phyloP scores from a whole-genome alignment of 2,113 vertebrate species.

The Malurus alboscapulatus region DNA sequence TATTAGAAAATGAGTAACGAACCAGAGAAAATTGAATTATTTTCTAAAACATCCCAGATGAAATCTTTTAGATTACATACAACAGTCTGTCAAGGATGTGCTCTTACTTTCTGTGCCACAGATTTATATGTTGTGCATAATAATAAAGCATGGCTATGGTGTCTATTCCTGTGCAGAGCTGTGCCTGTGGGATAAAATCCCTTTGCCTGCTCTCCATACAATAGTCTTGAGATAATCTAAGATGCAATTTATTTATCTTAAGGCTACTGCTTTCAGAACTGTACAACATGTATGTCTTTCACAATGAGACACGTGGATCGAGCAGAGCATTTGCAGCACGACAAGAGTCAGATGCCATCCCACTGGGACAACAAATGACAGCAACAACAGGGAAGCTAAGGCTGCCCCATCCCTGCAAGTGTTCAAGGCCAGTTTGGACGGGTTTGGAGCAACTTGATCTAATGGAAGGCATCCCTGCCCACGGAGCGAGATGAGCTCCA shows the following conservation, averaged over 20 bases:
- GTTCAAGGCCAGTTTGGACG: background rate
- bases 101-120: background rate
- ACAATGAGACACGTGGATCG: rapidly evolving
- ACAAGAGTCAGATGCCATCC: background rate
- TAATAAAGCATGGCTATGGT: background rate
- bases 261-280: background rate
- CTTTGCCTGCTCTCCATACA: background rate
- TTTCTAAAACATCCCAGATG: background rate
- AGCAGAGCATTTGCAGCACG: background rate
- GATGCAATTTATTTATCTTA: background rate
- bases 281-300: rapidly evolving
- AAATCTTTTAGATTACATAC: background rate
- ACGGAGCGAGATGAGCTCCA: too few species aligned
- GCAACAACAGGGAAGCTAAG: background rate
- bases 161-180: background rate
- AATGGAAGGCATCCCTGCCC: background rate
- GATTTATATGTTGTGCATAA: background rate
- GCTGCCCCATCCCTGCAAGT: background rate
- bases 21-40: background rate
- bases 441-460: background rate
- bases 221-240: rapidly evolving
- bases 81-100: background rate
- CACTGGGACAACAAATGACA: background rate
- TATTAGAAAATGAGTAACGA: background rate
- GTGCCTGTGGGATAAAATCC: background rate